phyloP scores from a whole-genome alignment of 1,140 invertebrate species.

The Acyrthosiphon pisum region DNA sequence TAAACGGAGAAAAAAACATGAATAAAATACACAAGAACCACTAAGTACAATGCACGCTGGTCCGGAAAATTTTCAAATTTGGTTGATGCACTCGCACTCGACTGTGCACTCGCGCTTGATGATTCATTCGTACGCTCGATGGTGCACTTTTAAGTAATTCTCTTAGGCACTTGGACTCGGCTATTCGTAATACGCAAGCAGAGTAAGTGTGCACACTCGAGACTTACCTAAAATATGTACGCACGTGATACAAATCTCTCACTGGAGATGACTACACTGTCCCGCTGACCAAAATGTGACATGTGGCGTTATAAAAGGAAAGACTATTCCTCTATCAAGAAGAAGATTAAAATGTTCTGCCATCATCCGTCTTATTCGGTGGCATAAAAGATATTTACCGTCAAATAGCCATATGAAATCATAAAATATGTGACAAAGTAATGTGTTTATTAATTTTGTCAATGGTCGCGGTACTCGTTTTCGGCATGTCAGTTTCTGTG shows the following conservation, averaged over 20 bases:
- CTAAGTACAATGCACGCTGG: neutral
- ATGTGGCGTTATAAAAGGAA: neutral
- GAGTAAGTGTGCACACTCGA: neutral
- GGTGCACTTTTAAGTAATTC: neutral
- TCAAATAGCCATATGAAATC: too few species aligned
- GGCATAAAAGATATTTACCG: neutral
- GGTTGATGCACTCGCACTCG: neutral
- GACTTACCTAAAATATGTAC: neutral
- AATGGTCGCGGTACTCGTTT: too few species aligned
- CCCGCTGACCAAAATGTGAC: neutral
- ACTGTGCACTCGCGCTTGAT: neutral
- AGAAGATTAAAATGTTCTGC: neutral
- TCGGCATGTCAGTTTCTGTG: neutral
- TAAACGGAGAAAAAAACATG: accelerated
- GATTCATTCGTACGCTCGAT: neutral
- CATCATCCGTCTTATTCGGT: too few species aligned
- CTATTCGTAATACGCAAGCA: neutral
- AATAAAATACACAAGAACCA: neutral
- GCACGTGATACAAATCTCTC: neutral
- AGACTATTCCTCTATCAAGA: neutral
- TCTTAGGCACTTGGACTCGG: neutral
- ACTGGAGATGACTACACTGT: too few species aligned
- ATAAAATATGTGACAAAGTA: too few species aligned
- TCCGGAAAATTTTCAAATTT: neutral
- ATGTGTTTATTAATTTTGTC: neutral